Evolutionary conservation across 1,140 invertebrate species (phyloP), one percentile per base, ranked within the genome.

Genomic region (Riptortus pedestris): DNA sequence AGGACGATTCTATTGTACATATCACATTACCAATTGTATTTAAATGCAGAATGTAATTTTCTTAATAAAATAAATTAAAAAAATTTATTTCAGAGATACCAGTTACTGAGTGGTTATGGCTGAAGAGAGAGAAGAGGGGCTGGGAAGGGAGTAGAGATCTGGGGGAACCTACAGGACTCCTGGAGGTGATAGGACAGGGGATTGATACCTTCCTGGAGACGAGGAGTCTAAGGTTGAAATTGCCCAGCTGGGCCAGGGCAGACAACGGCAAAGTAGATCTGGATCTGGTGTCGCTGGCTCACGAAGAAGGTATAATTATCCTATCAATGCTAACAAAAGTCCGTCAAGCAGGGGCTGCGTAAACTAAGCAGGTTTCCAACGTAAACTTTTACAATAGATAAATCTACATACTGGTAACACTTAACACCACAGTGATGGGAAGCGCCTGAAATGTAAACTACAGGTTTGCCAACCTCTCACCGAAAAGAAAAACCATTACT

Each of bases 1-100:
- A n/a, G n/a, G n/a, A n/a, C n/a, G n/a, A n/a, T n/a, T n/a, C n/a
- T n/a, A n/a, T n/a, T n/a, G n/a, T n/a, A n/a, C n/a, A n/a, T n/a
- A n/a, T n/a, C n/a, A n/a, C n/a, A n/a, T n/a, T n/a, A n/a, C n/a
- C n/a, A n/a, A n/a, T n/a, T n/a, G n/a, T n/a, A n/a, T n/a, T n/a
- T n/a, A n/a, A n/a, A n/a, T n/a, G n/a, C n/a, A n/a, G n/a, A n/a
- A n/a, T n/a, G n/a, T n/a, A n/a, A n/a, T n/a, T n/a, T n/a, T n/a
- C n/a, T n/a, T n/a, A n/a, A n/a, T n/a, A n/a, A n/a, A n/a, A n/a
- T n/a, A n/a, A n/a, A n/a, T n/a, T n/a, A n/a, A n/a, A n/a, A n/a
- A n/a, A n/a, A n/a, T n/a, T n/a, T n/a, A n/a, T n/a, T n/a, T 12
- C 63, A 65, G 64, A 65, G 27, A 60, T 65, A 20, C 57, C 58